These are phyloP conservation scores for Subacronicta megacephala DNA, from an alignment of 2,888 invertebrate species.

Conservation along the genomic window DNA sequence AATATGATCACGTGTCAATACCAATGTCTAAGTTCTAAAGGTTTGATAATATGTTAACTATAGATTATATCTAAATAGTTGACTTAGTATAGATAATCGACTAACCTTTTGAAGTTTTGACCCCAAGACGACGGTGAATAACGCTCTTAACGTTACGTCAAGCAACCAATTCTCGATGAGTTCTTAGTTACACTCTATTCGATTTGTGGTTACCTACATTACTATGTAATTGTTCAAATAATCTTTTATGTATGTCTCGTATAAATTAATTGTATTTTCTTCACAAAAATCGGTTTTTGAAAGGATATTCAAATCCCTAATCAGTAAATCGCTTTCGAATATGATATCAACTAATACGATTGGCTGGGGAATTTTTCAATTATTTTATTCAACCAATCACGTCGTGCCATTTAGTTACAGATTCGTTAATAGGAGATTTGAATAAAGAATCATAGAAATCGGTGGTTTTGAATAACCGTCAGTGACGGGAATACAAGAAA, in stretches of 20 bases:
- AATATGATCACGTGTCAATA: conserved; percentile 45
- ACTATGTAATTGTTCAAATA: no score
- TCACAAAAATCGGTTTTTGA: background rate
- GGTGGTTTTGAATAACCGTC: background rate
- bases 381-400: background rate
- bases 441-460: background rate
- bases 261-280: background rate
- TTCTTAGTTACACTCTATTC: background rate
- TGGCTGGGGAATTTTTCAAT: background rate
- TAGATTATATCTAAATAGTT: conserved; percentile 17
- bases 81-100: conserved; percentile 5
- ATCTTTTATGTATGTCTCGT: no score
- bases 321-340: background rate
- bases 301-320: no score
- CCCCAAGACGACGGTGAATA: background rate
- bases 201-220: background rate
- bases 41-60: conserved; percentile 6
- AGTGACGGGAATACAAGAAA: background rate
- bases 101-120: conserved; percentile 22
- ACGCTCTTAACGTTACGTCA: no score
- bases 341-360: background rate
- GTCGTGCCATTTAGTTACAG: background rate
- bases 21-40: conserved; percentile 26
- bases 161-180: background rate
- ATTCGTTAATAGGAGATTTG: background rate